These are phyloP conservation scores for Choreutis nemorana DNA, from an alignment of 2,888 invertebrate genomes.

Conservation along the genomic window DNA sequence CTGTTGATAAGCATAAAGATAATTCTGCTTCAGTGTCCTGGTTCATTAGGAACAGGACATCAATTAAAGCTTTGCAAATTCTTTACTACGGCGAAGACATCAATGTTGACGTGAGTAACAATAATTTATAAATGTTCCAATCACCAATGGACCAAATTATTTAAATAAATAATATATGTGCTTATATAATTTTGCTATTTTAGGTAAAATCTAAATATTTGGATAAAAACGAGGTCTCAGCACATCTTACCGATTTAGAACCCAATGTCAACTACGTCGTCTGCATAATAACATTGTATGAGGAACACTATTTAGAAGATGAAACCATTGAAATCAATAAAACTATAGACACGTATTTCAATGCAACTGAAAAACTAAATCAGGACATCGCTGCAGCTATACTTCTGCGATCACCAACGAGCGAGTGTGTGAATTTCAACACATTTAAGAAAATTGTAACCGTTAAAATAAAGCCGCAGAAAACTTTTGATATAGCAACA, in stretches of 20 bases:
- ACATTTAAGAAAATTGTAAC: constrained; percentile 36
- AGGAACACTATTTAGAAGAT: constrained; percentile 32
- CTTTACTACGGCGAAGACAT: constrained; percentile 72
- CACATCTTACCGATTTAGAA: constrained; percentile 35
- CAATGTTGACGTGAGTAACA: constrained; percentile 29
- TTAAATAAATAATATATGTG: neutral
- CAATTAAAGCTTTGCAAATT: constrained; percentile 83
- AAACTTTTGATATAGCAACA: constrained; percentile 35
- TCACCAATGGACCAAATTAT: neutral
- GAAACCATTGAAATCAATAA: constrained; percentile 25
- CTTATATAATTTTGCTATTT: constrained; percentile 14
- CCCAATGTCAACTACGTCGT: constrained; percentile 44
- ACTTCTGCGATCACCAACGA: constrained; percentile 45
- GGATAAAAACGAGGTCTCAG: constrained; percentile 42
- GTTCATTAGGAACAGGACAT: constrained; percentile 88
- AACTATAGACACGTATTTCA: constrained; percentile 24
- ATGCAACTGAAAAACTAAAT: constrained; percentile 32
- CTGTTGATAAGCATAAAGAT: constrained; percentile 86
- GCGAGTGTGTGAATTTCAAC: constrained; percentile 51
- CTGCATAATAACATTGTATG: constrained; percentile 43
- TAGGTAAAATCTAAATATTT: constrained; percentile 49
- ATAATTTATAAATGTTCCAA: neutral
- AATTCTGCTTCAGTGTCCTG: constrained; percentile 87
- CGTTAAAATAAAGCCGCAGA: constrained; percentile 29
- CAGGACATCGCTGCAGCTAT: constrained; percentile 42